Evolutionary conservation across 2,797 vertebrate species (phyloP).

Genomic region (Synaphobranchus kaupii): DNA sequence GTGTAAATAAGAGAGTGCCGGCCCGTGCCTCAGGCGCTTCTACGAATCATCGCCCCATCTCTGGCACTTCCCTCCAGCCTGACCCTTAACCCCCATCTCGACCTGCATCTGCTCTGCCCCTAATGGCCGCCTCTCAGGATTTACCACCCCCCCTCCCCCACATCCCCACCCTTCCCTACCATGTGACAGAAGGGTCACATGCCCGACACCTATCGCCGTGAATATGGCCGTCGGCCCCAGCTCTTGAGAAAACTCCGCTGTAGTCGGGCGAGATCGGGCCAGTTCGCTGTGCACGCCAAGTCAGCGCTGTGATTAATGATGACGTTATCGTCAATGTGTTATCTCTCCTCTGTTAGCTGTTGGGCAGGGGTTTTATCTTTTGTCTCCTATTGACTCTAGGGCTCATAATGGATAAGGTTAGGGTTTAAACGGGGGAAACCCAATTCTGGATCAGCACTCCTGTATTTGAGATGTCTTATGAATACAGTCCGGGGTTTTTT

Average conservation of each 20-base stretch:
- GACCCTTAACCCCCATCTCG: slow-evolving; percentile 2
- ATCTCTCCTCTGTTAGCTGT: background rate
- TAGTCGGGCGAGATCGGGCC: background rate
- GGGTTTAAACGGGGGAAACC: background rate
- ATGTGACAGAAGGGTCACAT: background rate
- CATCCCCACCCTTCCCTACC: background rate
- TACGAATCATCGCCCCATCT: background rate
- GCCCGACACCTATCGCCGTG: background rate
- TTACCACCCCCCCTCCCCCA: background rate
- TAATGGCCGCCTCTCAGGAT: background rate
- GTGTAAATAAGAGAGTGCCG: background rate
- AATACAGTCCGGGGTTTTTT: background rate
- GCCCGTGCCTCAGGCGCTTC: background rate
- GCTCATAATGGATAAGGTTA: background rate
- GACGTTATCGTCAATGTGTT: background rate
- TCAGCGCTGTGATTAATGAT: background rate
- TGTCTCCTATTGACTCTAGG: background rate
- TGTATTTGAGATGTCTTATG: background rate
- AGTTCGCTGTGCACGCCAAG: background rate
- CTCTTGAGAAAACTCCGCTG: background rate
- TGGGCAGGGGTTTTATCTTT: background rate
- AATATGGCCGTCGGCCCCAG: background rate
- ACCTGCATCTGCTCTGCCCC: background rate
- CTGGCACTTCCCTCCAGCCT: background rate
- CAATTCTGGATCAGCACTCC: background rate